Evolutionary conservation across 2,888 invertebrate genomes (phyloP), one percentile per base, ranked within the genome.

Genomic region (Chalcosyrphus nemorum): DNA sequence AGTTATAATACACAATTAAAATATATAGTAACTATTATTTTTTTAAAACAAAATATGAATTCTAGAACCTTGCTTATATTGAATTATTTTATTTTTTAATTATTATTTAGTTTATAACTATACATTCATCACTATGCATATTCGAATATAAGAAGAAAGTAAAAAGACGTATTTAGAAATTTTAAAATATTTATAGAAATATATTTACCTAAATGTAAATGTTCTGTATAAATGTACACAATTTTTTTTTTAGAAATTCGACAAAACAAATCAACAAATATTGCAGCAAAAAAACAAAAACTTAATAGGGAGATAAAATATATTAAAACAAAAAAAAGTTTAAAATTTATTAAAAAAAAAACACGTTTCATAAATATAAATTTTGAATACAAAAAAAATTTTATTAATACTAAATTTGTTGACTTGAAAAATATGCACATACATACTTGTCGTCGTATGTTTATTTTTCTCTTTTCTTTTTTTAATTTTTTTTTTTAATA

Each of bases 251-350:
- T 77, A 86, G 24, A 75, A 57, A 54, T 21, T 47, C 38, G 52
- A 68, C 54, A 78, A 35, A 13, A 70, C 54, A 29, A 56, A 56
- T 71, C 11, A 32, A 41, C 15, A 65, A 61, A 56, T 71, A 47
- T 61, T 82, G 63, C 45, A 32, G 17, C 15, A 78, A 54, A n/a
- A n/a, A n/a, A n/a, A n/a, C n/a, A n/a, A n/a, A n/a, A 88, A 89
- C 88, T 88, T 88, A 87, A 78, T 89, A 88, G 86, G 86, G 86
- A 85, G 72, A 88, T 80, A 88, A 88, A 86, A 89, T 89, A 88
- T 89, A 88, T 89, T 88, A 88, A 82, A 75, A 80, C 61, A 13
- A 57, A 41, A 76, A 68, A 54, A 43, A 35, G 32, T 32, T 29
- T 50, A 35, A 45, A 71, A 65, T 71, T 50, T 78, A 72, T 63